Evolutionary conservation across 2,888 invertebrate genomes (phyloP).

Genomic region (Protodeltote pygarga): DNA sequence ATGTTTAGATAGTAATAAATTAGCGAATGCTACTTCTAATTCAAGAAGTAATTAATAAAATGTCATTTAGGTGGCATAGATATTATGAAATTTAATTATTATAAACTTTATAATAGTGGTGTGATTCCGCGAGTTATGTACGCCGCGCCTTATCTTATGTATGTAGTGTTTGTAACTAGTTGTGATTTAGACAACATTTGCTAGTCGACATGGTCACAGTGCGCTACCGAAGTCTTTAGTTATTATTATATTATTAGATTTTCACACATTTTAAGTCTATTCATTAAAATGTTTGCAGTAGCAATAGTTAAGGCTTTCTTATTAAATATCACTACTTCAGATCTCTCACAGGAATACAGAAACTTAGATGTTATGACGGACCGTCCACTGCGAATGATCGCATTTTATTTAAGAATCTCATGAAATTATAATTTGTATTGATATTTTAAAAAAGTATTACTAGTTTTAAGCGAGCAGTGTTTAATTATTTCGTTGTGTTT

Average conservation of each 20-base stretch:
- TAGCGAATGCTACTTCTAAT: slow-evolving; percentile 8
- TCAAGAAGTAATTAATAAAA: slow-evolving; percentile 6
- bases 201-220: slow-evolving; percentile 63
- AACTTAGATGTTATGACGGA: slow-evolving; percentile 16
- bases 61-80: slow-evolving; percentile 33
- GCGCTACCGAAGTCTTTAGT: slow-evolving; percentile 53
- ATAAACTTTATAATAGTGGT: slow-evolving; percentile 22
- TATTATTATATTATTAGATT: slow-evolving; percentile 21
- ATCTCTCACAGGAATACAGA: background rate
- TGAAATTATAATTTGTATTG: slow-evolving; percentile 34
- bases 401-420: slow-evolving; percentile 48
- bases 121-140: slow-evolving; percentile 18
- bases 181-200: slow-evolving; percentile 50
- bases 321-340: background rate
- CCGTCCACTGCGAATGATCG: slow-evolving; percentile 40
- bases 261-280: background rate
- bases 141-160: slow-evolving; percentile 41
- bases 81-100: slow-evolving; percentile 7
- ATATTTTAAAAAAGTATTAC: slow-evolving; percentile 50
- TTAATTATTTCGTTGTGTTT: slow-evolving; percentile 27
- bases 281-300: too few species aligned
- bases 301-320: background rate
- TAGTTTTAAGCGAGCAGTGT: slow-evolving; percentile 52
- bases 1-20: slow-evolving; percentile 7
- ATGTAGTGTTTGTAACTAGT: slow-evolving; percentile 32